phyloP scores from a whole-genome alignment of 2,113 vertebrate species.

The Xiphophorus hellerii region DNA sequence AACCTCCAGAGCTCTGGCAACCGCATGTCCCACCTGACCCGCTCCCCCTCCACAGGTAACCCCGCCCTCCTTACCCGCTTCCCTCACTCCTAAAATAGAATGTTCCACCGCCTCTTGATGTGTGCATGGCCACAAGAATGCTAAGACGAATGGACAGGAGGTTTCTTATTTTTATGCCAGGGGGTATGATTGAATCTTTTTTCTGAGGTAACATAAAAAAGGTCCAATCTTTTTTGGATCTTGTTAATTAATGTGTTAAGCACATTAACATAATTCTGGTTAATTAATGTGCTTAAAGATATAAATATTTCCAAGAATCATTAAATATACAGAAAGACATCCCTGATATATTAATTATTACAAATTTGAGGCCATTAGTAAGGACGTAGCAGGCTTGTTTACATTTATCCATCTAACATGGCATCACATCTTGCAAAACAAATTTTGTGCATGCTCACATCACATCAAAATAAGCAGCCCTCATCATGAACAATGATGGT shows the following conservation, averaged over 20 bases:
- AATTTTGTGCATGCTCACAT: neutral
- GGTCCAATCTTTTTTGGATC: too few species aligned
- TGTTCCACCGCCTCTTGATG: slow-evolving; percentile 9
- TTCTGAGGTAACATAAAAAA: too few species aligned
- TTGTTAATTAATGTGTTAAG: neutral
- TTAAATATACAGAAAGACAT: neutral
- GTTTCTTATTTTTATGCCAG: neutral
- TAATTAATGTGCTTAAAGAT: neutral
- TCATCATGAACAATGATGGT: neutral
- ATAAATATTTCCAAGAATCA: neutral
- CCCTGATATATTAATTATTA: neutral
- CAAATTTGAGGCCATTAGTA: neutral
- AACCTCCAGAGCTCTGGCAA: slow-evolving; percentile 90
- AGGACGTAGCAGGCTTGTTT: neutral
- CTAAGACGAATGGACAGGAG: neutral
- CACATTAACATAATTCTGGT: neutral
- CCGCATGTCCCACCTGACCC: slow-evolving; percentile 87
- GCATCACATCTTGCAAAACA: neutral
- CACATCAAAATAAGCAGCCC: neutral
- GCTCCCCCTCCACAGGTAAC: slow-evolving; percentile 85
- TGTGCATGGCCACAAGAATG: slow-evolving; percentile 35
- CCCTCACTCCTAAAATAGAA: slow-evolving; percentile 10
- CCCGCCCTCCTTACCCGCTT: slow-evolving; percentile 52
- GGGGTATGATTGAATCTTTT: neutral
- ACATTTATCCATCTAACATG: neutral